Evolutionary conservation across 1,140 invertebrate genomes (phyloP), one percentile per base, ranked within the genome.

Genomic region (Achatina immaculata): DNA sequence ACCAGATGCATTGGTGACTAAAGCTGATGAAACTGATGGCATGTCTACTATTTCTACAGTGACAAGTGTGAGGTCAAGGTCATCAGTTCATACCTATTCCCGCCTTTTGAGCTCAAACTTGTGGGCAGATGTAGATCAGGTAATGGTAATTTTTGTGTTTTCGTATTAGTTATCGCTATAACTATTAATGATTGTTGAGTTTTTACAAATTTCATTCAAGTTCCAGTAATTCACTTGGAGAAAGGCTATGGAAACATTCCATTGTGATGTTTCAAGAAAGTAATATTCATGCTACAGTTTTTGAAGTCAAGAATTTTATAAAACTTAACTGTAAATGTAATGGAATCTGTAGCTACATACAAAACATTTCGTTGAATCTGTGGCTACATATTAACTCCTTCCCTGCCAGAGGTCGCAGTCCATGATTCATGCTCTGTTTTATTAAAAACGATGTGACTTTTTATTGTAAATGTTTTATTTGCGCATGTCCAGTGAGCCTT

Each of bases 61-160:
- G 6, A 66, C 76, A 38, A 79, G 77, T 34, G 1, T 65, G 40
- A 78, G 28, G 55, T 78, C 77, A 7, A 78, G 76, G 42, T 78
- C 76, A 9, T 79, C 77, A 19, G 77, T 79, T 24, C 66, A 79
- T 34, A 79, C 77, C 4, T 69, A 69, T 34, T 48, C 40, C 7
- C 28, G 55, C 3, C 62, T 79, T 69, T 66, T 40, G 19, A 69
- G 77, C 48, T 65, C 21, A 19, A 79, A 79, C 43, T 69, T 69
- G 77, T 79, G 77, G 77, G n/a, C 77, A 71, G 77, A 79, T 69
- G 19, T 79, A 28, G 77, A 79, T 28, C 40, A 48, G 66, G 77
- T 79, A 31, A 45, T n/a, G n/a, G n/a, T n/a, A n/a, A n/a, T n/a
- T n/a, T n/a, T n/a, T n/a, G n/a, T n/a, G 65, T n/a, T 55, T 16